Percentiles rank a stretch among this genome's conserved stretches.
These are phyloP conservation scores for Sciurus niger DNA, from an alignment of 2,113 vertebrate genomes.

Conservation along the genomic window DNA sequence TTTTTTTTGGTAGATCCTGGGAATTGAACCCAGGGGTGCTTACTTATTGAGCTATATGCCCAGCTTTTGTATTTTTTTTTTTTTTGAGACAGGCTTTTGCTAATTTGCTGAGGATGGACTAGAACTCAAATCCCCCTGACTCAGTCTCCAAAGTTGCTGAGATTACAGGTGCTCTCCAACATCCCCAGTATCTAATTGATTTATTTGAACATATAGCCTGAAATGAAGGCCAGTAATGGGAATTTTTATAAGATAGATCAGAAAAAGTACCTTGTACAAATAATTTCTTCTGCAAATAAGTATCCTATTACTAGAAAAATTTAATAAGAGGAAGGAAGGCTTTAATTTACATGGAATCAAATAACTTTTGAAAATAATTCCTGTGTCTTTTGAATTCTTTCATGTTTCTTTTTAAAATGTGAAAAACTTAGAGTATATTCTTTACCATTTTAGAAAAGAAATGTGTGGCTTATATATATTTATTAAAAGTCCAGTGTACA, in stretches of 20 bases:
- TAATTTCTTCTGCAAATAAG: background rate
- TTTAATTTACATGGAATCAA: background rate
- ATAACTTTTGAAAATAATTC: background rate
- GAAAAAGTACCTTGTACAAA: background rate
- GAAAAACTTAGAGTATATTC: background rate
- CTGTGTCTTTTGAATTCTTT: background rate
- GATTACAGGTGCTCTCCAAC: no score
- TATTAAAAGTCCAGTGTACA: background rate
- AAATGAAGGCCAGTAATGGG: background rate
- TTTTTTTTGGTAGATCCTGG: no score
- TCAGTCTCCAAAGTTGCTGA: no score
- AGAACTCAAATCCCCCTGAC: no score
- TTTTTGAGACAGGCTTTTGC: no score
- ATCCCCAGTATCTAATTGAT: no score
- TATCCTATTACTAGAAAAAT: background rate
- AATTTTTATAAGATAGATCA: background rate
- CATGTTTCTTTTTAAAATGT: background rate
- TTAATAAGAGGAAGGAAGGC: accelerated
- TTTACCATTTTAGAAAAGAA: background rate
- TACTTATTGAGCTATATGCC: no score
- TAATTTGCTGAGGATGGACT: no score
- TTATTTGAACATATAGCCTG: background rate
- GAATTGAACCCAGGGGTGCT: no score
- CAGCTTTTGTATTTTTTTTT: no score
- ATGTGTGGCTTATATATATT: background rate